Conservation (phyloP, 2,888 invertebrate species). For the Argyresthia goedartella region DNA sequence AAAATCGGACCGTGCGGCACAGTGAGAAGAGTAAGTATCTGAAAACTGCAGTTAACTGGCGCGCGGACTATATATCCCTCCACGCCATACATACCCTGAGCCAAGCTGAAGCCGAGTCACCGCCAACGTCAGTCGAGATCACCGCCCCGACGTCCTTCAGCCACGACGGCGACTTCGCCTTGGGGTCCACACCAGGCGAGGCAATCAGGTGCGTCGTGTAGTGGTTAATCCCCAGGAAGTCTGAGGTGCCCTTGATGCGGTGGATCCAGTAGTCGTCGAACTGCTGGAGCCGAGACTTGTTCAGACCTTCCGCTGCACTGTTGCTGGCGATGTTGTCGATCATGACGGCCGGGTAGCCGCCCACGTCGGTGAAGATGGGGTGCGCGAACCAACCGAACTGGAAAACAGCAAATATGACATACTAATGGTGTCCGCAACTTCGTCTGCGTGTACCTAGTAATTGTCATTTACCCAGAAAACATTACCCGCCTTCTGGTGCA, state of each 20-base stretch:
- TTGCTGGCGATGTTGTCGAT: slow-evolving; percentile 50
- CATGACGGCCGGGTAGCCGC: slow-evolving; percentile 63
- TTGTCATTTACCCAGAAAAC: neutral
- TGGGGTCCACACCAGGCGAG: slow-evolving; percentile 49
- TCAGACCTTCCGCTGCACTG: slow-evolving; percentile 49
- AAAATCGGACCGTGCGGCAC: no score
- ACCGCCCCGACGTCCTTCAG: slow-evolving; percentile 60
- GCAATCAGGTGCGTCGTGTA: slow-evolving; percentile 60
- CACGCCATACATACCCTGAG: slow-evolving; percentile 35
- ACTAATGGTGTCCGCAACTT: no score
- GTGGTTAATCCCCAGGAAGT: slow-evolving; percentile 63
- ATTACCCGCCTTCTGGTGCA: no score
- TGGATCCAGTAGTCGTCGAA: slow-evolving; percentile 57
- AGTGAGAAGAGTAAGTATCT: no score
- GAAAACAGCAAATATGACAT: no score
- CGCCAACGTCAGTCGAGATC: slow-evolving; percentile 54
- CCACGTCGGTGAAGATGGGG: slow-evolving; percentile 59
- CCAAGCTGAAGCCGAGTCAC: slow-evolving; percentile 61
- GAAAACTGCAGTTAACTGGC: no score
- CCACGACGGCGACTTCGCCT: slow-evolving; percentile 59
- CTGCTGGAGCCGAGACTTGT: slow-evolving; percentile 50
- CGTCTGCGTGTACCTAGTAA: neutral
- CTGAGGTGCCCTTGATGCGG: slow-evolving; percentile 59
- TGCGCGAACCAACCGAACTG: slow-evolving; percentile 70
- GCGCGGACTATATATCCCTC: no score